These are phyloP conservation scores for Bufo bufo DNA, from an alignment of 2,113 vertebrate species.

Conservation along the genomic window DNA sequence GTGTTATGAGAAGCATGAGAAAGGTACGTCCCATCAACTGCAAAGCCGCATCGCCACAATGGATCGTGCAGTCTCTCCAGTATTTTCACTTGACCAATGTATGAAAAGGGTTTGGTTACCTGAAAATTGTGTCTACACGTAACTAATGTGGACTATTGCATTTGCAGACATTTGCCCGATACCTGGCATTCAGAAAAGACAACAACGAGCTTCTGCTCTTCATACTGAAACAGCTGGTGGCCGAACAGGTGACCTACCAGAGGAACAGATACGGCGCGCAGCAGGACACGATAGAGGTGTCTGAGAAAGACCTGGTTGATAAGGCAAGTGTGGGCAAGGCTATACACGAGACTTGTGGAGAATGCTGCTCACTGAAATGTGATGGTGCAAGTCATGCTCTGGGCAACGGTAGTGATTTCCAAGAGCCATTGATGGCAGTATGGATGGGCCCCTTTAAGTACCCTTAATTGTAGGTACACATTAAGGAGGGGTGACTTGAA, in stretches of 20 bases:
- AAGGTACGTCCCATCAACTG: slow-evolving; percentile 75
- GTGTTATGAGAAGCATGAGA: slow-evolving; percentile 94
- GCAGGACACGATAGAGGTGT: slow-evolving; percentile 87
- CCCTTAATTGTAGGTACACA: too few species aligned
- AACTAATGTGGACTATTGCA: not conserved
- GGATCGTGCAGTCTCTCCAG: too few species aligned
- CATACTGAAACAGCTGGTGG: slow-evolving; percentile 93
- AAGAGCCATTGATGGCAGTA: too few species aligned
- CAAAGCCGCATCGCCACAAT: too few species aligned
- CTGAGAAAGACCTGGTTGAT: slow-evolving; percentile 91
- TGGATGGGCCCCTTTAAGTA: too few species aligned
- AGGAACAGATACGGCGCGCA: slow-evolving; percentile 92
- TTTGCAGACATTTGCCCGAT: slow-evolving; percentile 88
- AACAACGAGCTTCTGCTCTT: slow-evolving; percentile 97
- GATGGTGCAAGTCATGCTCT: too few species aligned
- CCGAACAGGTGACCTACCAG: slow-evolving; percentile 91
- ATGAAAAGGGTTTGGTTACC: too few species aligned
- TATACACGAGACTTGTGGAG: not conserved
- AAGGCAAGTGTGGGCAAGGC: slow-evolving; percentile 74
- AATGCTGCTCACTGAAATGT: too few species aligned
- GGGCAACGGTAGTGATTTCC: too few species aligned
- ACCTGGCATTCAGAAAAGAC: slow-evolving; percentile 91
- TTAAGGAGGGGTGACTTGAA: too few species aligned
- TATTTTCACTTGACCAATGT: too few species aligned
- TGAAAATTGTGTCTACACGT: not conserved